Evolutionary conservation across 2,888 invertebrate genomes (phyloP).

Genomic region (Callyntrura sp.): DNA sequence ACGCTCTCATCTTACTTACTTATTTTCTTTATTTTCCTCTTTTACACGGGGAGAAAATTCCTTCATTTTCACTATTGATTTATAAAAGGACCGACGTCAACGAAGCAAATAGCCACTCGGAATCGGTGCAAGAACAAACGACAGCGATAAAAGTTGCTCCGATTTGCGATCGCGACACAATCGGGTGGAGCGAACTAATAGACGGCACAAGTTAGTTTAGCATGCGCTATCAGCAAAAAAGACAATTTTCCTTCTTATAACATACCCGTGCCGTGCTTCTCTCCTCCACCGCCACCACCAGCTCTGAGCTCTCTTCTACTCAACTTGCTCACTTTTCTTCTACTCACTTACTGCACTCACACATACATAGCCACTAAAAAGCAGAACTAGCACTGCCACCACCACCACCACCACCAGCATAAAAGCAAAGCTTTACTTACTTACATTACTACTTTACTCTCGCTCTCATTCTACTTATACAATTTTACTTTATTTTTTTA

Average conservation of each 20-base stretch:
- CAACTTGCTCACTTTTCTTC: constrained; percentile 31
- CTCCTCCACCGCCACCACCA: background rate
- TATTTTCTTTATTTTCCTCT: constrained; percentile 65
- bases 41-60: constrained; percentile 83
- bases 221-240: constrained; percentile 84
- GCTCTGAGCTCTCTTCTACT: constrained; percentile 29
- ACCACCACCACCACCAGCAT: constrained; percentile 27
- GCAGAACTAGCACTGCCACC: constrained; percentile 16
- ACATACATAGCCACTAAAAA: constrained; percentile 26
- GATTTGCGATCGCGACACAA: constrained; percentile 84
- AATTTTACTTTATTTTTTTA: constrained; percentile 68
- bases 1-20: constrained; percentile 64
- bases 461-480: constrained; percentile 61
- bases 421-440: constrained; percentile 52
- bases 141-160: constrained; percentile 84
- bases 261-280: constrained; percentile 48
- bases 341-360: constrained; percentile 16
- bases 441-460: constrained; percentile 55
- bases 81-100: constrained; percentile 84
- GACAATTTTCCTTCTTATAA: constrained; percentile 81
- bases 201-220: constrained; percentile 84
- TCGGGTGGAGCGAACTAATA: constrained; percentile 84
- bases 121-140: constrained; percentile 84
- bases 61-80: constrained; percentile 84
- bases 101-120: constrained; percentile 84